Percentiles rank a stretch among this genome's conserved stretches.
These are phyloP conservation scores for Syngnathus scovelli DNA, from an alignment of 2,113 vertebrate genomes.

Conservation along the genomic window DNA sequence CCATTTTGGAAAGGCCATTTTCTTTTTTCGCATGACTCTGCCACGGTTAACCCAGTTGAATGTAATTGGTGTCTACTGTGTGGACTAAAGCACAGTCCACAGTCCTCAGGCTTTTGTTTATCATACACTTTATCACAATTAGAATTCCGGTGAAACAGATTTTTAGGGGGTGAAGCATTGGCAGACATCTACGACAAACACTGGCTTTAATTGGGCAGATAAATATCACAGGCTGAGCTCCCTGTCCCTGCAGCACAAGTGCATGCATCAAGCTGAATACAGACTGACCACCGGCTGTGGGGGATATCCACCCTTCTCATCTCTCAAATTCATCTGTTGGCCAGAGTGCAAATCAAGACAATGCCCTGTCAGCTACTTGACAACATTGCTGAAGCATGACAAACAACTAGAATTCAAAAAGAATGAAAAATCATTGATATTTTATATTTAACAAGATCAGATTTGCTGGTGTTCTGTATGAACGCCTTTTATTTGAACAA, in stretches of 20 bases:
- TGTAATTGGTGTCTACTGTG: constrained; percentile 29
- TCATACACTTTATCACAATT: constrained; percentile 45
- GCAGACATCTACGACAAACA: constrained; percentile 44
- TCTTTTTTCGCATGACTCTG: neutral
- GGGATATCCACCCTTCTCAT: constrained; percentile 33
- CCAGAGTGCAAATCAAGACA: constrained; percentile 49
- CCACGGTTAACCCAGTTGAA: constrained; percentile 18
- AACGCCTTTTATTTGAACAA: constrained; percentile 11
- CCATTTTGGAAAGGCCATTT: neutral
- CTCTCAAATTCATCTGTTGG: constrained; percentile 41
- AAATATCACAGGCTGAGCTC: constrained; percentile 60
- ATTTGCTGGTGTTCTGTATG: constrained; percentile 10
- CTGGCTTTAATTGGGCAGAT: constrained; percentile 70
- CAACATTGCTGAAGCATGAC: neutral
- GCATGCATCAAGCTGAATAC: constrained; percentile 54
- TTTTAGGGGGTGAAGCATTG: constrained; percentile 41
- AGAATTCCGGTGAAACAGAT: constrained; percentile 38
- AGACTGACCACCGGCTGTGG: constrained; percentile 48
- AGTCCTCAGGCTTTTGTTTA: constrained; percentile 32
- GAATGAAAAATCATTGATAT: constrained; percentile 1
- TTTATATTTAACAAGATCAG: constrained; percentile 18
- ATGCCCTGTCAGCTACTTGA: constrained; percentile 14
- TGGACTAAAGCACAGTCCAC: constrained; percentile 16
- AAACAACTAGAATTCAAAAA: constrained; percentile 1
- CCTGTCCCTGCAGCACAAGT: constrained; percentile 38